Evolutionary conservation across 2,888 invertebrate genomes (phyloP).

Genomic region (Schrankia costaestrigalis): DNA sequence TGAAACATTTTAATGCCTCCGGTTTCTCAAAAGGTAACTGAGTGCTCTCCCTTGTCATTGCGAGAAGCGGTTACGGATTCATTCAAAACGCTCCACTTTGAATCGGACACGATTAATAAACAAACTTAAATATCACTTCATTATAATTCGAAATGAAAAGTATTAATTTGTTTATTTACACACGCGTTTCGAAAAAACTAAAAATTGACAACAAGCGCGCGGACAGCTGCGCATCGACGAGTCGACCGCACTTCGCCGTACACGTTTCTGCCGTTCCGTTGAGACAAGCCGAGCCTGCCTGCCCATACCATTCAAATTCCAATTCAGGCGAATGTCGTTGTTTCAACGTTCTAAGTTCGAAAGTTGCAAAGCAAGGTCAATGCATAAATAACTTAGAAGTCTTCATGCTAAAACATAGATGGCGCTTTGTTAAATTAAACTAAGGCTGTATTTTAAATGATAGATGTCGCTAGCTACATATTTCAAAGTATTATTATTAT

Average conservation of each 20-base stretch:
- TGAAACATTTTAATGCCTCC: slow-evolving; percentile 79
- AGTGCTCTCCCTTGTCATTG: slow-evolving; percentile 79
- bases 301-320: slow-evolving; percentile 66
- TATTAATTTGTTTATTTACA: slow-evolving; percentile 77
- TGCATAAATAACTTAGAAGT: slow-evolving; percentile 45
- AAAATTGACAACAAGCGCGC: slow-evolving; percentile 72
- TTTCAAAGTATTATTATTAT: too few species aligned
- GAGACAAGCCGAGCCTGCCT: slow-evolving; percentile 39
- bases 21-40: slow-evolving; percentile 77
- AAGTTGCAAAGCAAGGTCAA: slow-evolving; percentile 69
- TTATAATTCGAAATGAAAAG: slow-evolving; percentile 66
- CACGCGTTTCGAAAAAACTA: slow-evolving; percentile 75
- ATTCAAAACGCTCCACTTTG: slow-evolving; percentile 69
- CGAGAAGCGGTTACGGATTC: slow-evolving; percentile 76
- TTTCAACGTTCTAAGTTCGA: slow-evolving; percentile 67
- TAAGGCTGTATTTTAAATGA: too few species aligned
- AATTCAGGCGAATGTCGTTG: slow-evolving; percentile 60
- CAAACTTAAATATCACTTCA: slow-evolving; percentile 76
- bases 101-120: slow-evolving; percentile 66
- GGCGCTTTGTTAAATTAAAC: slow-evolving; percentile 34
- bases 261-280: slow-evolving; percentile 73
- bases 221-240: slow-evolving; percentile 78
- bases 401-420: slow-evolving; percentile 36
- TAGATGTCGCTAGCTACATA: neutral
- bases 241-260: slow-evolving; percentile 80